These are phyloP conservation scores for Ganaspis sp. DNA, from an alignment of 1,140 invertebrate genomes.

Conservation along the genomic window DNA sequence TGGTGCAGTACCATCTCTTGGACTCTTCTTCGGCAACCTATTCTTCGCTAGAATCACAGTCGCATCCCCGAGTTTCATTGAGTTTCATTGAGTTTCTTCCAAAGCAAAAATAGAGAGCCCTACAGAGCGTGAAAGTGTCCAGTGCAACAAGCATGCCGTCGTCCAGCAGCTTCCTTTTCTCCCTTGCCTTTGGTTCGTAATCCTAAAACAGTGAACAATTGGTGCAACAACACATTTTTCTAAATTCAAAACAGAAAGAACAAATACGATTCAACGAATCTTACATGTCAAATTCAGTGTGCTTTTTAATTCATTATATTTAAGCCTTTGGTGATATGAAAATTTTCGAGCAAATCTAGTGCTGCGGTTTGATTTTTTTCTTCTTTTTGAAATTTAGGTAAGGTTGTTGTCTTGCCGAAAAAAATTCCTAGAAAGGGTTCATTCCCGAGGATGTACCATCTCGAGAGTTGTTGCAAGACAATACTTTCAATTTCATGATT, in stretches of 20 bases:
- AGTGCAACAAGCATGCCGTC: constrained; percentile 27
- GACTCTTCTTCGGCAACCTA: constrained; percentile 46
- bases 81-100: constrained; percentile 50
- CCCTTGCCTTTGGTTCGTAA: constrained; percentile 37
- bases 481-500: no score
- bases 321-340: no score
- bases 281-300: not conserved
- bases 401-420: no score
- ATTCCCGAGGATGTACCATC: no score
- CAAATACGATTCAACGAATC: no score
- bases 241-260: not conserved
- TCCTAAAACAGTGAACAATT: constrained; percentile 14
- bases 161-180: constrained; percentile 30
- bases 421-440: no score
- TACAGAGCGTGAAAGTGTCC: constrained; percentile 45
- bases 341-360: no score
- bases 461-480: no score
- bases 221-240: not conserved
- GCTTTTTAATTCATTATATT: no score
- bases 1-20: constrained; percentile 42
- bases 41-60: constrained; percentile 42
- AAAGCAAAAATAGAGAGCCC: constrained; percentile 32
- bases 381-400: no score
- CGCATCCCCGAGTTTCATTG: constrained; percentile 57
- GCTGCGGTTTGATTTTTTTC: no score